Base-by-base conservation (phyloP, 2,888 invertebrate species). In the Leptinotarsa rubiginosa region DNA sequence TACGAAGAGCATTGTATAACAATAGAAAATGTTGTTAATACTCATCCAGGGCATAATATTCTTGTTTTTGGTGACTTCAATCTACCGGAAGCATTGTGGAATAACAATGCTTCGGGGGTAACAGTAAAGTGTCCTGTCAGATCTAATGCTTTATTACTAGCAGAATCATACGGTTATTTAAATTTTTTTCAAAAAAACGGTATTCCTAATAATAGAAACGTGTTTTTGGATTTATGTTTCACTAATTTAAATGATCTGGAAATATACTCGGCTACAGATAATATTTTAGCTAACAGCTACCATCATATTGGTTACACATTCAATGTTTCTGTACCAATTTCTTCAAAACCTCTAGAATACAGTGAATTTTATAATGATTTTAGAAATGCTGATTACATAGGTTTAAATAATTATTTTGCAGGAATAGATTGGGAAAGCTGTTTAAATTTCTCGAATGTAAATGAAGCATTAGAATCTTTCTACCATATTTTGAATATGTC, bases 1-100 rank as follows among this genome's bases (percentile, higher is more conserved):
- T 47, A 65, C 47, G 65, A 65, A 65, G 47, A 47, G 25, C 65
- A 65, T 47, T 65, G 65, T 65, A 15, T 18, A 65, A 65, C 65
- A 41, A 25, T 65, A 16, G 65, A 41, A 47, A 65, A 65, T 25
- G 25, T 65, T 25, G 25, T 25, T 25, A 25, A 25, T 25, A 25
- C 25, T 25, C 25, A 25, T 25, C 25, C 4, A 25, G 25, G 25
- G 25, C 25, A 25, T 25, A 25, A 25, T 25, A 25, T 25, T 25
- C 25, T 25, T 25, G 25, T 25, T 25, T 25, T 25, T 25, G 25
- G 25, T 25, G 25, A 25, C 25, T 25, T 25, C 25, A 25, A 25
- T 25, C 25, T 4, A 25, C 25, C 25, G 20, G 65, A 16, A n/a
- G n/a, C 1, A 18, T 10, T 16, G 4, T 54, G 18, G 16, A 54